Evolutionary conservation across 2,113 vertebrate genomes (phyloP).

Genomic region (Mus spicilegus): DNA sequence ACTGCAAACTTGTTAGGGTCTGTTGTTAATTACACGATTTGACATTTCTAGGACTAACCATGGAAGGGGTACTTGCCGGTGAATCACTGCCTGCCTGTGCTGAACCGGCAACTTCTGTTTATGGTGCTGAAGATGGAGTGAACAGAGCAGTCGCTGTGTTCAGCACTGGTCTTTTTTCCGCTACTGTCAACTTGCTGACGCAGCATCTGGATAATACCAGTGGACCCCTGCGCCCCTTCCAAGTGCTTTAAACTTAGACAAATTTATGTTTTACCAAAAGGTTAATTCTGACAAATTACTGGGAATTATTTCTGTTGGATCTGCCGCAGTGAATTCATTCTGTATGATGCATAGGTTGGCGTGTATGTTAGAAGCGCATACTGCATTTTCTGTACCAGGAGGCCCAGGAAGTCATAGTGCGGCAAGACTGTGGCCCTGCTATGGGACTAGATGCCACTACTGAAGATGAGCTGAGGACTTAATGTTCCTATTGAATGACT

Average conservation of each 20-base stretch:
- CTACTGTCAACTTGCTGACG: slow-evolving; percentile 79
- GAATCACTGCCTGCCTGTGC: slow-evolving; percentile 71
- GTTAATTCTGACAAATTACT: slow-evolving; percentile 84
- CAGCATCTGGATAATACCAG: slow-evolving; percentile 83
- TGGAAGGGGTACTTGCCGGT: slow-evolving; percentile 69
- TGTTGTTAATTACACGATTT: slow-evolving; percentile 77
- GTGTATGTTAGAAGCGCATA: background rate
- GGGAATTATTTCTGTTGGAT: slow-evolving; percentile 77
- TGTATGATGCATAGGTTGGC: background rate
- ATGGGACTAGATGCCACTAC: background rate
- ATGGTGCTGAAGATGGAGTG: slow-evolving; percentile 72
- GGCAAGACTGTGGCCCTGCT: background rate
- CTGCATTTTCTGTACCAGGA: background rate
- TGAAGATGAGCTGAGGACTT: background rate
- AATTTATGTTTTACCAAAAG: slow-evolving; percentile 84
- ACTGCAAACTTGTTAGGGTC: slow-evolving; percentile 55
- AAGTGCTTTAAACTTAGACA: slow-evolving; percentile 82
- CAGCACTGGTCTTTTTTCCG: slow-evolving; percentile 45
- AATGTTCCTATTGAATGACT: background rate
- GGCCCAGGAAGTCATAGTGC: background rate
- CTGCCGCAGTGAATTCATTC: slow-evolving; percentile 68
- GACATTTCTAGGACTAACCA: slow-evolving; percentile 79
- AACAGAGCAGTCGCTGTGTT: slow-evolving; percentile 10
- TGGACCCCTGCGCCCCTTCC: slow-evolving; percentile 78
- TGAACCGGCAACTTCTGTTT: slow-evolving; percentile 74